Evolutionary conservation across 2,888 invertebrate species (phyloP), one percentile per base, ranked within the genome.

Genomic region (Morpho deidamia): DNA sequence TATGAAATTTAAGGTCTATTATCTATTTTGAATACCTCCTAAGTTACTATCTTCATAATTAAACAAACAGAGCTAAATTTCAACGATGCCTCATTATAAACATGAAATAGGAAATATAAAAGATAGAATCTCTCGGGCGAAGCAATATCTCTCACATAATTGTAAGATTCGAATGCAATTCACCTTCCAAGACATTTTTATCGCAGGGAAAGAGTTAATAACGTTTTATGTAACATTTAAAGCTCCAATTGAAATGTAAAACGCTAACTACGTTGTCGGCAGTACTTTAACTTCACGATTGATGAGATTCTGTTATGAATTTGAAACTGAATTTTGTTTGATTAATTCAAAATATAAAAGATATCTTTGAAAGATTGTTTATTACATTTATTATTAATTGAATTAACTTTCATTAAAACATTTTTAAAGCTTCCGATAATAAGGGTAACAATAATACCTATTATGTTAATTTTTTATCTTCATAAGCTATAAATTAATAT

Each of bases 121-220:
- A 44, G 33, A 40, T 47, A 55, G 52, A 53, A 51, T 53, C 43
- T 48, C 44, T 56, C 48, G 12, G 40, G 46, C 12, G 43, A 46
- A 41, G 55, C 33, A 64, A 67, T 65, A 66, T 63, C 56, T 61
- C 62, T 58, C 56, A 62, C 65, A 68, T 76, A 77, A 74, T 73
- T 78, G 76, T 71, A 61, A 55, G 70, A 74, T 75, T 80, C 77
- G 78, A 81, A 81, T 79, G 70, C 72, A 65, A 64, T 74, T 76
- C 77, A 70, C 67, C 67, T 71, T 66, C 67, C 69, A 62, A 76
- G 76, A 76, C 76, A 72, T 74, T 81, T 83, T 82, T 82, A 83
- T 78, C 74, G 70, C 75, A 55, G 62, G 68, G 64, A 71, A 74
- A 74, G 76, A 79, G 75, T 80, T 81, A 81, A 78, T 81, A 78